These are phyloP conservation scores for Smutsia gigantea DNA, from an alignment of 2,797 vertebrate species.

Conservation along the genomic window DNA sequence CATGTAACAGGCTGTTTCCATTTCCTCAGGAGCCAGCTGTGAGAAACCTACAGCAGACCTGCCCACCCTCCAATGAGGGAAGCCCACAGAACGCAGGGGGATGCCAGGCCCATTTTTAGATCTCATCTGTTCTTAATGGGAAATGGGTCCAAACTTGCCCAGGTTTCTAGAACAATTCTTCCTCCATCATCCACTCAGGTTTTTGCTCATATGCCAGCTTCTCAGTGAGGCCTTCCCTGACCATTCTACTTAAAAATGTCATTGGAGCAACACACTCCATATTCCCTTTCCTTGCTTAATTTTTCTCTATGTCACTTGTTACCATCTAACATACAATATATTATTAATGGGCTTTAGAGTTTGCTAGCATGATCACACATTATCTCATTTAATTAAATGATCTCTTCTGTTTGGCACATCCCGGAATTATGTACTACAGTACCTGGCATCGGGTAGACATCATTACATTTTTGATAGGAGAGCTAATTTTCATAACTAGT, in stretches of 20 bases:
- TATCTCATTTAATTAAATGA: not conserved
- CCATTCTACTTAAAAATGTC: not conserved
- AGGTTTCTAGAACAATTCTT: conserved; percentile 54
- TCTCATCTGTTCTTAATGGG: conserved; percentile 54
- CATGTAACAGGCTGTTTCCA: not conserved
- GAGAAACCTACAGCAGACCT: conserved; percentile 14
- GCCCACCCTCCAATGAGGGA: not conserved
- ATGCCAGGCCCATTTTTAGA: conserved; percentile 60
- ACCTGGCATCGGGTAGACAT: not conserved
- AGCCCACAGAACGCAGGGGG: not conserved
- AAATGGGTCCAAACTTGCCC: conserved; percentile 35
- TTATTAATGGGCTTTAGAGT: not conserved
- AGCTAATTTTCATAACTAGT: conserved; percentile 12
- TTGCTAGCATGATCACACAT: not conserved
- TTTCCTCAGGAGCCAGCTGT: conserved; percentile 43
- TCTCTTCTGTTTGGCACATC: not conserved
- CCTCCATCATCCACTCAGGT: not conserved
- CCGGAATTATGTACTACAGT: not conserved
- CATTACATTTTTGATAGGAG: not conserved
- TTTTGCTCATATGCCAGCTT: not conserved
- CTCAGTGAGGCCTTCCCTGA: not conserved
- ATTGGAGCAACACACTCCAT: not conserved
- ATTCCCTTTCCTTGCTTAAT: not conserved
- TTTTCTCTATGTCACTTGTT: not conserved
- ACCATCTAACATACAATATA: not conserved